Base-by-base conservation (phyloP, 2,113 vertebrate genomes). In the Tragulus kanchil region DNA sequence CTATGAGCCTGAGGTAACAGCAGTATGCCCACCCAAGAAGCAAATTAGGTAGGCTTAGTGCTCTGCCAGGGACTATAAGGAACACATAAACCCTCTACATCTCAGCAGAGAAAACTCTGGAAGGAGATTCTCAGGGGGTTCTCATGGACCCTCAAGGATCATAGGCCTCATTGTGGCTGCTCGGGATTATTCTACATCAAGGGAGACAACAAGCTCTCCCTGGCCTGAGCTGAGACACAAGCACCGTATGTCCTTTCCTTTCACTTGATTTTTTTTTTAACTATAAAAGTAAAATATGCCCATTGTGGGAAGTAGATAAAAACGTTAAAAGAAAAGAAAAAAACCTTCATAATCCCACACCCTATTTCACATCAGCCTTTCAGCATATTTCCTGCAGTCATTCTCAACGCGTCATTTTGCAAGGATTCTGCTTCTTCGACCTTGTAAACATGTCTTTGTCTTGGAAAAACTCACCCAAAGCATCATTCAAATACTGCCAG, bases 261-360 rank as follows among this genome's bases (percentile, higher is more conserved):
- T 67, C 78, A 26, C n/a, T 25, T 67, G 12, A 36, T 50, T 8
- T 21, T 14, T 7, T 6, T 12, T n/a, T 28, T 54, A 50, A 61
- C 62, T 31, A 48, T 48, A 64, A 83, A 90, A 84, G 13, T 28
- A 58, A 97, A 93, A 85, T 54, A 65, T 28, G 48, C 23, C 45
- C 14, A 50, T 8, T 2, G 42, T 5, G 45, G 14, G 10, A 14
- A 13, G 28, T 16, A 28, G 12, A 21, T 7, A 21, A 11, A 19
- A 3, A 8, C 11, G n/a, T 64, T 4, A 84, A 64, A 84, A 26
- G 36, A 59, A 54, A 77, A 3, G 9, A 31, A 62, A 42, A 3
- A 1, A 8, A 5, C 25, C 56, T 56, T 67, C 86, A 23, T 36
- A 79, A 56, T 3, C 26, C 23, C 11, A 58, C n/a, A 42, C 23